Evolutionary conservation across 30 jellyfish, hydroid and myxozoan species (phyloP).

Genomic region (Turritopsis dohrnii): DNA sequence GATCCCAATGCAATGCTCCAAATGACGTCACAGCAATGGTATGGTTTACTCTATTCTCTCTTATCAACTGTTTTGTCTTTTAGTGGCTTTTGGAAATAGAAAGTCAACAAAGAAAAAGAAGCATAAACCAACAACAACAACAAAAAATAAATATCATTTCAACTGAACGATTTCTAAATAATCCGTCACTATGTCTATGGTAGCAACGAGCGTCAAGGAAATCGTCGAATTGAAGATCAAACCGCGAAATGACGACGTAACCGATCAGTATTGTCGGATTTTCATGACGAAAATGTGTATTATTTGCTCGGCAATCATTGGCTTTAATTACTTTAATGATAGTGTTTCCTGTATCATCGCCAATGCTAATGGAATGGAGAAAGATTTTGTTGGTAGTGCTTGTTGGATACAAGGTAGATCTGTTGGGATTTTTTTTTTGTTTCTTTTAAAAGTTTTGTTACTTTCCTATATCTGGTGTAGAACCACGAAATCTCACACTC

Average conservation of each 20-base stretch:
- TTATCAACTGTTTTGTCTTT: too few species aligned
- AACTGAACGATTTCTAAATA: too few species aligned
- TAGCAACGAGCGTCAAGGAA: constrained; percentile 24
- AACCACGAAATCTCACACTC: too few species aligned
- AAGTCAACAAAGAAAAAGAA: too few species aligned
- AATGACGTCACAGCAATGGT: neutral
- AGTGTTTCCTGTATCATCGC: constrained; percentile 27
- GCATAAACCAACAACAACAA: too few species aligned
- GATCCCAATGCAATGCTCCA: neutral
- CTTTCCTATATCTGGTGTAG: too few species aligned
- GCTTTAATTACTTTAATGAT: constrained; percentile 25
- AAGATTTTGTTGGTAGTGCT: constrained; percentile 19
- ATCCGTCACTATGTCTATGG: constrained; percentile 7
- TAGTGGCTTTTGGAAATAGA: too few species aligned
- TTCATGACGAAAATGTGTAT: constrained; percentile 24
- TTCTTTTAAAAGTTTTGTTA: neutral
- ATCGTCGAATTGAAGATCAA: constrained; percentile 16
- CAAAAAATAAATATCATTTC: too few species aligned
- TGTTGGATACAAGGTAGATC: constrained; percentile 31
- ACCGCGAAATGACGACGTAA: constrained; percentile 17
- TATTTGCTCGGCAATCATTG: constrained; percentile 15
- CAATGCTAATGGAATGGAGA: constrained; percentile 23
- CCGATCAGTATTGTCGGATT: constrained; percentile 26
- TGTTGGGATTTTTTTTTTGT: neutral
- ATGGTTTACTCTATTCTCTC: too few species aligned